phyloP scores from a whole-genome alignment of 2,113 vertebrate species.

The Malurus melanocephalus region DNA sequence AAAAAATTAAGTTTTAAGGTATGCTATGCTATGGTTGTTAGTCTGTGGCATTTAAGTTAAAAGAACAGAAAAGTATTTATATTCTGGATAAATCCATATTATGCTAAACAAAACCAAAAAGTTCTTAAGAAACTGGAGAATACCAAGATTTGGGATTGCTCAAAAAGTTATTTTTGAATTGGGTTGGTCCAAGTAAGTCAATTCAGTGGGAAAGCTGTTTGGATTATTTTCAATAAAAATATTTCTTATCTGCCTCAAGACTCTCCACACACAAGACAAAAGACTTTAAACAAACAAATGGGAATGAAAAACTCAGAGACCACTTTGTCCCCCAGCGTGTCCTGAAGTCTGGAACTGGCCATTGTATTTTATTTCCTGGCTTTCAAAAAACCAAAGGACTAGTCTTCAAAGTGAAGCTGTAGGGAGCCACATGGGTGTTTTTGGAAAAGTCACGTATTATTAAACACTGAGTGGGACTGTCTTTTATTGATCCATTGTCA shows the following conservation, averaged over 20 bases:
- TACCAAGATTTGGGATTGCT: background rate
- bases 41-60: background rate
- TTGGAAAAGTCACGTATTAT: background rate
- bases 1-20: background rate
- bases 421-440: background rate
- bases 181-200: background rate
- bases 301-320: background rate
- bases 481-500: background rate
- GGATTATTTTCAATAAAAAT: background rate
- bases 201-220: background rate
- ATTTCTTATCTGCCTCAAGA: slow-evolving; percentile 17
- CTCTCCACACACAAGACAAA: background rate
- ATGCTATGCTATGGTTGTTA: background rate
- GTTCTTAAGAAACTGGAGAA: background rate
- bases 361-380: slow-evolving; percentile 43
- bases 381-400: background rate
- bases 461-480: background rate
- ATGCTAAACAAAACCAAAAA: background rate
- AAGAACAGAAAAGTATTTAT: background rate
- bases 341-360: background rate
- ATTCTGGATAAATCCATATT: background rate
- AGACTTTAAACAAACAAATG: background rate
- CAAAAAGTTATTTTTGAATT: background rate
- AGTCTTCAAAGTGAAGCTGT: slow-evolving; percentile 34
- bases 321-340: background rate